Base-by-base conservation (phyloP, 2,888 invertebrate species). In the Rhyacophila evoluta region DNA sequence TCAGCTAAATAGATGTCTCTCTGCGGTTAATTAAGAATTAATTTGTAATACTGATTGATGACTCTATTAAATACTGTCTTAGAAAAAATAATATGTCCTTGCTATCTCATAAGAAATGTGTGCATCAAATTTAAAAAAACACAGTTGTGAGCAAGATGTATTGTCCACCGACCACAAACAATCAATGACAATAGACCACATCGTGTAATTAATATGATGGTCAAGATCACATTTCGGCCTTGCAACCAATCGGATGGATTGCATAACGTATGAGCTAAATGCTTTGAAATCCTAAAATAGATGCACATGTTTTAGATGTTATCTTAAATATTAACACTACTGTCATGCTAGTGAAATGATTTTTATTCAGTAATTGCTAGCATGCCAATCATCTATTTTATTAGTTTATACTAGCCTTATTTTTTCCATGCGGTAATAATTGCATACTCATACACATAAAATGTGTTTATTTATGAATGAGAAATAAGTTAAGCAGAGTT, bases 151-250 rank as follows among this genome's bases (percentile, higher is more conserved):
- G 19, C 19, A 19, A 55, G 10, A 19, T 15, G 25, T 55, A 19
- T 55, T 39, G 15, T 19, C 55, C 25, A 10, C 8, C 19, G 19
- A 55, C 55, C 55, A 55, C 55, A 25, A 8, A 55, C 55, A 55
- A 55, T 55, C 55, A 55, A 72, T 74, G 71, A 71, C 78, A 75
- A 72, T 72, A 71, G 6, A 72, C 76, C 73, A 38, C 72, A 75
- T 11, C 72, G 28, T 27, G 29, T 70, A 79, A 73, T 79, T 73
- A 73, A 79, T 79, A 79, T 41, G 39, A 75, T 39, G 69, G 75
- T 73, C 75, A 79, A 79, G 79, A 79, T 79, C 79, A 27, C 28
- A 38, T 12, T 29, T 15, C 38, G 36, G 72, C 73, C 79, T 72
- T 72, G 68, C 69, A 28, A 29, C 27, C 72, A 55, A 68, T 73